Percentiles rank a stretch among this genome's conserved stretches.
These are phyloP conservation scores for Sycophila texana DNA, from an alignment of 2,888 invertebrate genomes.

Conservation along the genomic window DNA sequence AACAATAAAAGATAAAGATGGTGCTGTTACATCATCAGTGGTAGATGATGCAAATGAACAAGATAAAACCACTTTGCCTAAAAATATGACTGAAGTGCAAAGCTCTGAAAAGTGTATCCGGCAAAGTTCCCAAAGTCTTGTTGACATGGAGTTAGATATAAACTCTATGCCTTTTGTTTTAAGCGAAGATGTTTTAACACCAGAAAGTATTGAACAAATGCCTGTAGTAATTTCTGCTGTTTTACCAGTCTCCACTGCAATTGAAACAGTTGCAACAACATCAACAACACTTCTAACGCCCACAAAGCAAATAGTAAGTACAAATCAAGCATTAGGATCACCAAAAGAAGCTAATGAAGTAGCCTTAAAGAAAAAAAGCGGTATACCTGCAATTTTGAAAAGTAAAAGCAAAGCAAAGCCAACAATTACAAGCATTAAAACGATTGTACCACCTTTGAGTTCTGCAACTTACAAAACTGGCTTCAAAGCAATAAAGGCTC, in stretches of 20 bases:
- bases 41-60: constrained; percentile 60
- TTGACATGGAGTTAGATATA: constrained; percentile 80
- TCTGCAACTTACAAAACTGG: constrained; percentile 66
- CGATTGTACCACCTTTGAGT: constrained; percentile 69
- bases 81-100: constrained; percentile 56
- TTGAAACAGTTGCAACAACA: constrained; percentile 44
- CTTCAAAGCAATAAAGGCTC: constrained; percentile 63
- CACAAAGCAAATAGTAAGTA: constrained; percentile 61
- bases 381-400: constrained; percentile 70
- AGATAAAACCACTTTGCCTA: constrained; percentile 55
- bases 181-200: constrained; percentile 83
- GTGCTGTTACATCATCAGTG: constrained; percentile 21
- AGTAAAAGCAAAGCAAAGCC: constrained; percentile 71
- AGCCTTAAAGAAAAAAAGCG: constrained; percentile 68
- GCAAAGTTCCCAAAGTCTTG: constrained; percentile 68
- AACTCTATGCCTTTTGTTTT: constrained; percentile 87
- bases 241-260: constrained; percentile 59
- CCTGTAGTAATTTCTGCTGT: constrained; percentile 79
- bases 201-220: constrained; percentile 83
- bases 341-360: constrained; percentile 51
- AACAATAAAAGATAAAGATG: constrained; percentile 62
- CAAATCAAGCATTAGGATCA: constrained; percentile 60
- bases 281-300: constrained; percentile 57
- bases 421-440: constrained; percentile 72
- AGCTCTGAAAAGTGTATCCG: constrained; percentile 66